phyloP scores from a whole-genome alignment of 2,888 invertebrate species.

The Chromoteleia sp. region DNA sequence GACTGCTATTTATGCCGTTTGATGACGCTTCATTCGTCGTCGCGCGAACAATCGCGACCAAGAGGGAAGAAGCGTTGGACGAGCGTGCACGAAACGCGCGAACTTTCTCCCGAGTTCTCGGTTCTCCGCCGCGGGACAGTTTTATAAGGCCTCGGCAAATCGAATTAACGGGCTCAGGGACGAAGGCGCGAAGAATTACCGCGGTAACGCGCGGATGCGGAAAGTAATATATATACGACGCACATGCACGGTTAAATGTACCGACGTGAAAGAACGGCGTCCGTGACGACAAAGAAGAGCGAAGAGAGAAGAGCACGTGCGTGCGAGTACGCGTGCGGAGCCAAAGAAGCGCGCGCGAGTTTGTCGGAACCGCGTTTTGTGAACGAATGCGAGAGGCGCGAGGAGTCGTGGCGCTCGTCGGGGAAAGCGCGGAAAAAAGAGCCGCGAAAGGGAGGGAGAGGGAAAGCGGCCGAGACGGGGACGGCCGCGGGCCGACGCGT shows the following conservation, averaged over 20 bases:
- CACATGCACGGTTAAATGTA: too few species aligned
- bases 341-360: conserved; percentile 30
- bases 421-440: not conserved
- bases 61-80: not conserved
- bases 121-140: conserved; percentile 56
- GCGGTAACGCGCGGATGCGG: too few species aligned
- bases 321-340: not conserved
- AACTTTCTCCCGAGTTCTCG: conserved; percentile 32
- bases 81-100: conserved; percentile 6
- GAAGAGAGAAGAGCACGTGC: not conserved
- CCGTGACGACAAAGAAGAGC: not conserved
- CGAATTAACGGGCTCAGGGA: conserved; percentile 71
- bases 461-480: conserved; percentile 6
- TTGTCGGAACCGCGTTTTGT: conserved; percentile 30
- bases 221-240: too few species aligned
- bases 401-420: too few species aligned
- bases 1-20: conserved; percentile 57
- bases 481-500: conserved; percentile 19
- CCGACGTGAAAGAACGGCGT: too few species aligned
- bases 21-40: conserved; percentile 62
- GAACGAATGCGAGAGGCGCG: conserved; percentile 22
- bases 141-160: conserved; percentile 78
- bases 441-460: not conserved
- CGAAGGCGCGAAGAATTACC: not conserved
- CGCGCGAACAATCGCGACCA: not conserved